Evolutionary conservation across 2,797 vertebrate genomes (phyloP), one percentile per base, ranked within the genome.

Genomic region (Poeciliopsis paucimaculata): DNA sequence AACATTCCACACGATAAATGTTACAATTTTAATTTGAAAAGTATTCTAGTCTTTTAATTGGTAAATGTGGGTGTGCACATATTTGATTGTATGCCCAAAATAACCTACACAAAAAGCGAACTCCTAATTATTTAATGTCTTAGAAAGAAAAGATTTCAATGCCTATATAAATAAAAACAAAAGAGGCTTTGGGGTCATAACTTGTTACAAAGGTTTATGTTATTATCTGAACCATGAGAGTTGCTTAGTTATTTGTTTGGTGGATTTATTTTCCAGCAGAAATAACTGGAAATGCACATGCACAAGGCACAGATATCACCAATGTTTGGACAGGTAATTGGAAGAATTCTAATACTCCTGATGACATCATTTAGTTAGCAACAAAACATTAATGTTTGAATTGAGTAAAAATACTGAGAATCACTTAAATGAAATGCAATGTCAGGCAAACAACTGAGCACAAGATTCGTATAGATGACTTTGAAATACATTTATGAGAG

Each of bases 141-240:
- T 87, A 78, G 85, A 88, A 77, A 62, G 84, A 90, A 88, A 91
- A 82, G 49, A 88, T 81, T 84, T 78, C 77, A 76, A 78, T 86
- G 77, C 76, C 71, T 80, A 81, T 45, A 72, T 75, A 10, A 51
- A 51, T 51, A 51, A 23, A 84, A 75, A 79, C 83, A 79, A 85
- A 82, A 87, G 85, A 82, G 23, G 28, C 49, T 88, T 83, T 92
- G 89, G 87, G 76, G 75, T 93, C 91, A 94, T 90, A 87, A 89
- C 79, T 84, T 91, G 91, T 94, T 86, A 86, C 80, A 71, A 72
- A 86, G 80, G 90, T 91, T 84, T 92, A 91, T 93, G 92, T 86
- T 77, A 83, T 90, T 91, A 90, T 89, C 75, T 92, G 84, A 68
- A 91, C 86, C 76, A 81, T 80, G 92, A 87, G 76, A 85, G 84